These are phyloP conservation scores for Myiothlypis coronata DNA, from an alignment of 2,797 vertebrate genomes.

Conservation along the genomic window DNA sequence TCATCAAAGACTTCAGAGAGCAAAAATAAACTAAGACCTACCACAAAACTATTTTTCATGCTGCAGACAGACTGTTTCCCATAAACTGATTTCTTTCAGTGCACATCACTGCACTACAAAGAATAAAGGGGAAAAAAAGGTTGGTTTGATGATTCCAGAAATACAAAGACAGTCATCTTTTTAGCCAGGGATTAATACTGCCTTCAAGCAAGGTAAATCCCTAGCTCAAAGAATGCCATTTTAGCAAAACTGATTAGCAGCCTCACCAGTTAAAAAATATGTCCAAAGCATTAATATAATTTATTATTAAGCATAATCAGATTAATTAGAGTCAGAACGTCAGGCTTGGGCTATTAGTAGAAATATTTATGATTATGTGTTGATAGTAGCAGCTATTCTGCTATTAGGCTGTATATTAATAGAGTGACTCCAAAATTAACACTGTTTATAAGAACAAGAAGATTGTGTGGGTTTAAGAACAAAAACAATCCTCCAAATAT, in stretches of 20 bases:
- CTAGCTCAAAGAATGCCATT: background rate
- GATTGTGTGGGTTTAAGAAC: background rate
- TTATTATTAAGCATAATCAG: background rate
- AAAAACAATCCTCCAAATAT: background rate
- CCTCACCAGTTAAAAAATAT: background rate
- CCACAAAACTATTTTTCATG: background rate
- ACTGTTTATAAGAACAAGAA: background rate
- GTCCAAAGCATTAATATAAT: background rate
- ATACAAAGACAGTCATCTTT: background rate
- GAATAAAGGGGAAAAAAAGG: background rate
- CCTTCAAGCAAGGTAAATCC: slow-evolving; percentile 18
- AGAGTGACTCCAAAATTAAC: background rate
- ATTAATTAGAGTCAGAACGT: background rate
- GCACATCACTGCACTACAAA: background rate
- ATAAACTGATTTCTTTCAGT: background rate
- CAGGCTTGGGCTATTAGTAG: background rate
- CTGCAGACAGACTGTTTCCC: background rate
- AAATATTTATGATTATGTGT: background rate
- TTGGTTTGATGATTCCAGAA: background rate
- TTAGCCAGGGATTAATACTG: background rate
- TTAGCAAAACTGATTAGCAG: background rate
- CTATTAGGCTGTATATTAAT: background rate
- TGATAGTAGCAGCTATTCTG: background rate
- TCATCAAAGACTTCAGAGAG: background rate
- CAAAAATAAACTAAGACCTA: background rate